Conservation (phyloP, 1,140 invertebrate species). For the Ephestia elutella region DNA sequence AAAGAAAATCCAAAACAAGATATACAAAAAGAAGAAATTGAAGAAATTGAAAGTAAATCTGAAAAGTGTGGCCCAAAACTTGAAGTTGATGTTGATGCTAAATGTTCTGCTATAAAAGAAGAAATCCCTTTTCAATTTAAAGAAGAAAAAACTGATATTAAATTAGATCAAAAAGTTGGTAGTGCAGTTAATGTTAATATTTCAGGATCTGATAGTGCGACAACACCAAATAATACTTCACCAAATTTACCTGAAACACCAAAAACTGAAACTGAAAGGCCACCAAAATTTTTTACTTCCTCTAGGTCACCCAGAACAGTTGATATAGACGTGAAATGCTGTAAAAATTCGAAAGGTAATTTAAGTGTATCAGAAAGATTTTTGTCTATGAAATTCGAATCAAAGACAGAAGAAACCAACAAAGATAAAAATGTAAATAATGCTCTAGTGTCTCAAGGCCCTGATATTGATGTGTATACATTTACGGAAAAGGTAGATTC, state of each 20-base stretch:
- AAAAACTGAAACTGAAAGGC: conserved; percentile 56
- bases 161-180: background rate
- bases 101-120: background rate
- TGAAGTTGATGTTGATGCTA: background rate
- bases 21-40: conserved; percentile 17
- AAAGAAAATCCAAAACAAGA: background rate
- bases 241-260: conserved; percentile 32
- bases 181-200: background rate
- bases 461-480: conserved; percentile 66
- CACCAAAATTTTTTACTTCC: conserved; percentile 67
- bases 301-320: conserved; percentile 57
- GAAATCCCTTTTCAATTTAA: background rate
- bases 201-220: conserved; percentile 1
- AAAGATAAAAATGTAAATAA: conserved; percentile 52
- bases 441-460: conserved; percentile 53
- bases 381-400: conserved; percentile 57
- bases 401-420: conserved; percentile 48
- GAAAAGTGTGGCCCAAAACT: conserved; percentile 5
- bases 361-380: conserved; percentile 62
- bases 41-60: conserved; percentile 13
- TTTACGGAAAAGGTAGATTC: conserved; percentile 70
- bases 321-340: conserved; percentile 66
- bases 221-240: conserved; percentile 14
- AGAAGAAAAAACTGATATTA: background rate
- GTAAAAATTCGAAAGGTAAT: conserved; percentile 65